A percentile compares a stretch with the other conserved stretches of the same genome.
phyloP scores from a whole-genome alignment of 2,888 invertebrate genomes.

The Boloria euphrosyne region DNA sequence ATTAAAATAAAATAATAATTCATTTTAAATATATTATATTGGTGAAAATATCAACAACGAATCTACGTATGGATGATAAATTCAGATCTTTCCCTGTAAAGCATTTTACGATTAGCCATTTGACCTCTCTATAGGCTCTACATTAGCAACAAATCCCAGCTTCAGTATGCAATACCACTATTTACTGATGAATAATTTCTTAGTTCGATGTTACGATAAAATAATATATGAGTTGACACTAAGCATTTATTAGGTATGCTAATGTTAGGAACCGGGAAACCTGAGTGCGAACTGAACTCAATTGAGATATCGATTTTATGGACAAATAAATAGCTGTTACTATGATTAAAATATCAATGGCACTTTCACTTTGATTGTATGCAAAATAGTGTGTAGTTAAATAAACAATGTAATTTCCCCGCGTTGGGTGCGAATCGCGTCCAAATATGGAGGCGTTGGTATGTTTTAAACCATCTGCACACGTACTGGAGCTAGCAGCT shows the following conservation, averaged over 20 bases:
- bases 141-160: constrained; percentile 12
- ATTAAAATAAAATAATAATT: too few relatives aligned
- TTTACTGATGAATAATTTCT: constrained; percentile 24
- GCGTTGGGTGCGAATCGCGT: constrained; percentile 47
- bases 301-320: constrained; percentile 67
- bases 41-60: too few relatives aligned
- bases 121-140: not conserved
- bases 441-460: constrained; percentile 46
- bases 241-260: constrained; percentile 39
- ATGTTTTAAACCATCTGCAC: constrained; percentile 30
- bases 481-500: constrained; percentile 11
- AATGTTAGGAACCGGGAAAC: constrained; percentile 37
- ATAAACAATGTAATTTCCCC: constrained; percentile 58
- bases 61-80: not conserved
- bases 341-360: constrained; percentile 76
- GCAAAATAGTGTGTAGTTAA: constrained; percentile 67
- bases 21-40: too few relatives aligned
- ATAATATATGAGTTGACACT: constrained; percentile 35
- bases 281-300: constrained; percentile 35
- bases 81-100: not conserved
- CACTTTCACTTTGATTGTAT: constrained; percentile 78
- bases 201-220: constrained; percentile 30
- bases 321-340: constrained; percentile 58
- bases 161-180: constrained; percentile 15
- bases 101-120: not conserved